phyloP scores from a whole-genome alignment of 1,140 invertebrate species.

The Bombus polaris region DNA sequence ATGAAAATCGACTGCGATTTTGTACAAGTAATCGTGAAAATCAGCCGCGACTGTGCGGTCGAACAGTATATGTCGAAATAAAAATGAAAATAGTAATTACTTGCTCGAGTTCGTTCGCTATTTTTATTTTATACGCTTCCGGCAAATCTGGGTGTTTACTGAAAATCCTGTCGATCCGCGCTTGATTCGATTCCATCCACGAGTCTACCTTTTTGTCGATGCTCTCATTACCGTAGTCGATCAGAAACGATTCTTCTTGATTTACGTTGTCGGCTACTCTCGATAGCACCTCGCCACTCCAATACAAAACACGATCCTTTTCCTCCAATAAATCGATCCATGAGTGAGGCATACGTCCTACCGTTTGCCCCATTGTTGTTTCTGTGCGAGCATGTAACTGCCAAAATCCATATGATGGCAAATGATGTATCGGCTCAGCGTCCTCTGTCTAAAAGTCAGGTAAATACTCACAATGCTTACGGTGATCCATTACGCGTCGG shows the following conservation, averaged over 20 bases:
- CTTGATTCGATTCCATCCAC: conserved; percentile 58
- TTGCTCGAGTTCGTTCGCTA: conserved; percentile 40
- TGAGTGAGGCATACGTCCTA: conserved; percentile 68
- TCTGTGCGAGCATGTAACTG: background rate
- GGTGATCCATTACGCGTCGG: conserved; percentile 9
- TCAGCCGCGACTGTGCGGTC: too few relatives aligned
- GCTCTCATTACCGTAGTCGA: conserved; percentile 59
- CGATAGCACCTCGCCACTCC: conserved; percentile 69
- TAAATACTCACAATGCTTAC: conserved; percentile 9
- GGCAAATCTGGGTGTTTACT: conserved; percentile 19
- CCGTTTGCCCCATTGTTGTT: conserved; percentile 68
- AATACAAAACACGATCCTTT: conserved; percentile 66
- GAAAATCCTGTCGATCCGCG: conserved; percentile 26
- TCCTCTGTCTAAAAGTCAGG: background rate
- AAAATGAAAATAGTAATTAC: conserved; percentile 43
- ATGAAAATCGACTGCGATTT: too few relatives aligned
- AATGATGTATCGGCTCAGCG: background rate
- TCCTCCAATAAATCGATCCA: conserved; percentile 63
- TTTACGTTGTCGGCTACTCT: conserved; percentile 66
- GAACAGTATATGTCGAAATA: too few relatives aligned
- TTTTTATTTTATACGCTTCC: background rate
- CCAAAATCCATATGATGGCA: background rate
- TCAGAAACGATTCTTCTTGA: conserved; percentile 67
- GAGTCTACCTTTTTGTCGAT: conserved; percentile 63
- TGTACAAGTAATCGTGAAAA: too few relatives aligned